Evolutionary conservation across 1,140 invertebrate genomes (phyloP).

Genomic region (Drosophila ercepeae): DNA sequence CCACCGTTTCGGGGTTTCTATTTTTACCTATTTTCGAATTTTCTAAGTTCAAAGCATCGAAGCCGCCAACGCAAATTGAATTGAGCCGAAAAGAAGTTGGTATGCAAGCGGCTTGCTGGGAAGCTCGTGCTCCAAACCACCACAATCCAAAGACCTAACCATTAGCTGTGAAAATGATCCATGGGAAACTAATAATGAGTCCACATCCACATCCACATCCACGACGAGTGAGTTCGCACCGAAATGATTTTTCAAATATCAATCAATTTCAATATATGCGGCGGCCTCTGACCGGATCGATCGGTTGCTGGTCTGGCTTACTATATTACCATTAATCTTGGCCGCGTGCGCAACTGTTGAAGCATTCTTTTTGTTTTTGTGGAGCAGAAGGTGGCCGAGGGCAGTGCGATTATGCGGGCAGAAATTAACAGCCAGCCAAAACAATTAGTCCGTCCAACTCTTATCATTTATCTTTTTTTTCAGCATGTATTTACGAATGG

Average conservation of each 20-base stretch:
- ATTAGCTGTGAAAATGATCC: constrained; percentile 68
- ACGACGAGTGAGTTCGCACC: constrained; percentile 14
- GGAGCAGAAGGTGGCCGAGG: constrained; percentile 69
- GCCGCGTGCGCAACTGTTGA: constrained; percentile 80
- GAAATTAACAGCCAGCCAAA: constrained; percentile 76
- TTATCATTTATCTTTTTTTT: constrained; percentile 60
- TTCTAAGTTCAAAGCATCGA: constrained; percentile 59
- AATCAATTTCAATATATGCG: constrained; percentile 71
- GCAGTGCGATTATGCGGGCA: constrained; percentile 78
- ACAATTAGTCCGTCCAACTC: constrained; percentile 69
- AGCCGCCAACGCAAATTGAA: constrained; percentile 74
- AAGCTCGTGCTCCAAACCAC: constrained; percentile 36
- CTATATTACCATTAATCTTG: constrained; percentile 69
- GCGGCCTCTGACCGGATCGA: not conserved
- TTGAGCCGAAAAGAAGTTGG: too few species aligned
- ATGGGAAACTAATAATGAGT: constrained; percentile 75
- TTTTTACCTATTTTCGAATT: not conserved
- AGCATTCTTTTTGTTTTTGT: constrained; percentile 66
- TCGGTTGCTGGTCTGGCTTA: constrained; percentile 5
- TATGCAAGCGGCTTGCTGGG: constrained; percentile 15
- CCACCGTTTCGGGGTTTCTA: constrained; percentile 27
- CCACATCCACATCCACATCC: constrained; percentile 20
- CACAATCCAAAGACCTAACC: constrained; percentile 7
- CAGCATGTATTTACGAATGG: constrained; percentile 34
- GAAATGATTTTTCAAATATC: constrained; percentile 79